Conservation (phyloP, 1,140 invertebrate species). For the Antheraea pernyi region DNA sequence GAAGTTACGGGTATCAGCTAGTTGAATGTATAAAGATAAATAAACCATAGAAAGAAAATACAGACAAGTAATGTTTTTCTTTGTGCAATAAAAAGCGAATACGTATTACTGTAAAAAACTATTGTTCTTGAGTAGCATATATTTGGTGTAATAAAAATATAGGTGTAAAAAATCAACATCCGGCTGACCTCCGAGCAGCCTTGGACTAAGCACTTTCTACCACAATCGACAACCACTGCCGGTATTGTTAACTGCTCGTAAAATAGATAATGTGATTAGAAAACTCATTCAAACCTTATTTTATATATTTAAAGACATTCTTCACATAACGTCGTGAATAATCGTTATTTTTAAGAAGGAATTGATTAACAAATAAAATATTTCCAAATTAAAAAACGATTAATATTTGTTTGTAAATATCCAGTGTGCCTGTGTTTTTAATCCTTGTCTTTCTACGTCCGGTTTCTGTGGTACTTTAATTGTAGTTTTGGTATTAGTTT, state of each 20-base stretch:
- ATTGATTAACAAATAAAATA: too few relatives aligned
- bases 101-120: not conserved
- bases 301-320: not conserved
- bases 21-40: too few relatives aligned
- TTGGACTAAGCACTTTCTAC: constrained; percentile 55
- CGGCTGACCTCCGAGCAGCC: constrained; percentile 53
- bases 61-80: not conserved
- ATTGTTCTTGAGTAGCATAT: not conserved
- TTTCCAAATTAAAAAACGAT: too few relatives aligned
- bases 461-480: too few relatives aligned
- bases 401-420: too few relatives aligned
- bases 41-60: not conserved
- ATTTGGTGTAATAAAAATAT: constrained; percentile 28
- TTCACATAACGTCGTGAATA: not conserved
- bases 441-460: too few relatives aligned
- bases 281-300: not conserved
- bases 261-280: constrained; percentile 11
- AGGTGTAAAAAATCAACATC: constrained; percentile 22
- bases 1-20: too few relatives aligned
- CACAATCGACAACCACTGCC: constrained; percentile 9
- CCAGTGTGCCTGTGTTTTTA: too few relatives aligned
- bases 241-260: constrained; percentile 6
- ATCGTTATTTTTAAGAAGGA: too few relatives aligned
- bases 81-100: not conserved
- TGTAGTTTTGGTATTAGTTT: too few relatives aligned